These are phyloP conservation scores for Tortrix viridana DNA, from an alignment of 2,888 invertebrate genomes.

Conservation along the genomic window DNA sequence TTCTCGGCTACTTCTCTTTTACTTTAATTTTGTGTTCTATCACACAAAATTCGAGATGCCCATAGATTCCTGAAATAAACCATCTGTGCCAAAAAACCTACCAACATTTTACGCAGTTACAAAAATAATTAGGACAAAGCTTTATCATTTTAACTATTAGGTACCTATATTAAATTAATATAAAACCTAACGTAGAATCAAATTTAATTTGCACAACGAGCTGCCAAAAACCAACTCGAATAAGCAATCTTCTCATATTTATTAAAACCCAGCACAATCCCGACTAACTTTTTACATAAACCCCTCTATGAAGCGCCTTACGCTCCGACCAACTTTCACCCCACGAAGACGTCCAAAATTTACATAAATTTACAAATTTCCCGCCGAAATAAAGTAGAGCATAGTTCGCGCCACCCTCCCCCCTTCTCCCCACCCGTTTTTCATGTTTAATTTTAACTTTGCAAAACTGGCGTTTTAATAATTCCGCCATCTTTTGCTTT, in stretches of 20 bases:
- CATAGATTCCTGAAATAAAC: too few relatives aligned
- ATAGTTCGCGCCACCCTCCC: constrained; percentile 58
- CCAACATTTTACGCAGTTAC: too few relatives aligned
- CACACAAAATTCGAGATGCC: too few relatives aligned
- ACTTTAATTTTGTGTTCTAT: too few relatives aligned
- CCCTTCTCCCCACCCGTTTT: constrained; percentile 66
- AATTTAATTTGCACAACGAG: too few relatives aligned
- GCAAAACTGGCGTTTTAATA: constrained; percentile 82
- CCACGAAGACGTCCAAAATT: constrained; percentile 79
- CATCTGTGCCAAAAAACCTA: too few relatives aligned
- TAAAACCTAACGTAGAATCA: too few relatives aligned
- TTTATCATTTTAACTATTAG: too few relatives aligned
- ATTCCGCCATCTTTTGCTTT: constrained; percentile 75
- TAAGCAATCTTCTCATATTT: neutral
- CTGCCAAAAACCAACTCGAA: neutral
- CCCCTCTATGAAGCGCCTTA: constrained; percentile 47
- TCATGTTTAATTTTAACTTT: constrained; percentile 85
- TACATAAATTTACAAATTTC: constrained; percentile 84
- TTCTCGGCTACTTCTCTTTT: too few relatives aligned
- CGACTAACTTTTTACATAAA: constrained; percentile 37
- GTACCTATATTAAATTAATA: too few relatives aligned
- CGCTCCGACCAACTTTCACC: constrained; percentile 62
- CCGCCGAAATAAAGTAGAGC: constrained; percentile 77
- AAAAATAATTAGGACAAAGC: too few relatives aligned
- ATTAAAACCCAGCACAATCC: constrained; percentile 1